phyloP scores from a whole-genome alignment of 23 tunicate genomes.

The Ciona savignyi region DNA sequence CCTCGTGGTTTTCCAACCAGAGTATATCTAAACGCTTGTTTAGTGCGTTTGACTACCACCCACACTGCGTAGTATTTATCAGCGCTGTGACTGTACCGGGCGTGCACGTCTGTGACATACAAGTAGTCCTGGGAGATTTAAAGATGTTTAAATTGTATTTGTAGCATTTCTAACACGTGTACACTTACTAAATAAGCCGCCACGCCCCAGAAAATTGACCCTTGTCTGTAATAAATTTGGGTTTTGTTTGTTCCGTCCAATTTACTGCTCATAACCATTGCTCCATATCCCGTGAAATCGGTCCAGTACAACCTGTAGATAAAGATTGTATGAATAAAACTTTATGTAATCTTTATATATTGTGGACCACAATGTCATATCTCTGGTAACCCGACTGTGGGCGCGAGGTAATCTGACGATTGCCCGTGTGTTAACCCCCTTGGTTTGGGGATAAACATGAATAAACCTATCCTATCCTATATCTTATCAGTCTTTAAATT shows the following conservation, averaged over 20 bases:
- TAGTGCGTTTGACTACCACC: conserved; percentile 16
- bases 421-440: too few relatives aligned
- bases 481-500: too few relatives aligned
- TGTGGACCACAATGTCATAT: too few relatives aligned
- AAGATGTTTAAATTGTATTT: too few relatives aligned
- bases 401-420: too few relatives aligned
- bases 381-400: too few relatives aligned
- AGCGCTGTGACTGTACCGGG: conserved; percentile 27
- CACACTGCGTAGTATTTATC: conserved; percentile 45
- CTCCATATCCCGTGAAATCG: conserved; percentile 60
- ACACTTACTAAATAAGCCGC: conserved; percentile 55
- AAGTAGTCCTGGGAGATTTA: conserved; percentile 46
- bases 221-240: conserved; percentile 21
- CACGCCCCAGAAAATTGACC: conserved; percentile 57
- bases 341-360: too few relatives aligned
- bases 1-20: conserved; percentile 79
- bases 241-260: conserved; percentile 65
- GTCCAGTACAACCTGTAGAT: conserved; percentile 81
- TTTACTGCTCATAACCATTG: conserved; percentile 34
- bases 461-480: too few relatives aligned
- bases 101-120: conserved; percentile 53
- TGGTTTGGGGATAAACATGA: too few relatives aligned
- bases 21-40: conserved; percentile 18
- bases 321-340: too few relatives aligned
- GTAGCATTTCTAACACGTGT: not conserved